Percentiles rank a stretch among this genome's conserved stretches.
These are phyloP conservation scores for Thymelicus sylvestris DNA, from an alignment of 2,888 invertebrate genomes.

Conservation along the genomic window DNA sequence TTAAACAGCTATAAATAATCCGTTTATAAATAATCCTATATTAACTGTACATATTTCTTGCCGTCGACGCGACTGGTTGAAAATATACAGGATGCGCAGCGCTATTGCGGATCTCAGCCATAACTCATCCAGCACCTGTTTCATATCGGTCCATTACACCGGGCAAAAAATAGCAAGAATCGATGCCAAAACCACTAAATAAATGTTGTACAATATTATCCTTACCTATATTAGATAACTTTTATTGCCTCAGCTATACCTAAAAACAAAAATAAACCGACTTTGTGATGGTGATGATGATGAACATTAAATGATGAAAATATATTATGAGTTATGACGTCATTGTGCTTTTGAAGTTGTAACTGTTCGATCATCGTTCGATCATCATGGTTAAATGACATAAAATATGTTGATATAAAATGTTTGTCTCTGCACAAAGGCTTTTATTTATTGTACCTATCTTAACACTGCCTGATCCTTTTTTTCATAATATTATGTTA, in stretches of 20 bases:
- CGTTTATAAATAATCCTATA: background rate
- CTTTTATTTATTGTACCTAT: too few relatives aligned
- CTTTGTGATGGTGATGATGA: background rate
- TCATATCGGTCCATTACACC: slow-evolving; percentile 59
- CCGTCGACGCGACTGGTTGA: slow-evolving; percentile 2
- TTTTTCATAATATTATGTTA: too few relatives aligned
- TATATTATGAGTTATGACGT: too few relatives aligned
- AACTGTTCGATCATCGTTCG: too few relatives aligned
- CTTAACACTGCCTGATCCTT: too few relatives aligned
- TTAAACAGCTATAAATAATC: background rate
- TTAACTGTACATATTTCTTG: background rate
- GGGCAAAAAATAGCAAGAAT: slow-evolving; percentile 2
- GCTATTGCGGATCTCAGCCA: slow-evolving; percentile 44
- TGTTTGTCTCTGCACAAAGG: too few relatives aligned
- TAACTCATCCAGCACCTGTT: slow-evolving; percentile 77
- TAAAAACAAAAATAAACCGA: too few relatives aligned
- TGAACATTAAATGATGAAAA: background rate
- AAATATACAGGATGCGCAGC: slow-evolving; percentile 12
- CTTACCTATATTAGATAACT: slow-evolving; percentile 5
- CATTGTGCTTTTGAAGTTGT: too few relatives aligned
- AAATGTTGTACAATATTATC: background rate
- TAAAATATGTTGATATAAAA: too few relatives aligned
- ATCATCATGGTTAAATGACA: too few relatives aligned
- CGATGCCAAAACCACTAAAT: slow-evolving; percentile 2
- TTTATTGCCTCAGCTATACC: background rate